Evolutionary conservation across 2,888 invertebrate species (phyloP).

Genomic region (Ochlodes sylvanus): DNA sequence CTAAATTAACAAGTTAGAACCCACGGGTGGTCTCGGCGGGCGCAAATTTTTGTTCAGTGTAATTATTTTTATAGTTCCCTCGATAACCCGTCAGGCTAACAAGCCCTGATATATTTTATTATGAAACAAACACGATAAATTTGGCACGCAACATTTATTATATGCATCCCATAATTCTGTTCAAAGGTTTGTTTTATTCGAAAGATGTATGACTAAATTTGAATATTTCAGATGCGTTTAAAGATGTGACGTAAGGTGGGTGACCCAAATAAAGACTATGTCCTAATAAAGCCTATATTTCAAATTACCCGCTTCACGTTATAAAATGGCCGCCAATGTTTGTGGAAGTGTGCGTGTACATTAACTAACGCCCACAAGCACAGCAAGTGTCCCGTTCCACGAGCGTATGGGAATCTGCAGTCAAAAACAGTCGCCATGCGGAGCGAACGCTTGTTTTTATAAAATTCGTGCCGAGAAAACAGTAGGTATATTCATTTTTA

Average conservation of each 20-base stretch:
- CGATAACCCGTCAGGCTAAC: conserved; percentile 53
- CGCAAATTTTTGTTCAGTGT: conserved; percentile 49
- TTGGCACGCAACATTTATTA: conserved; percentile 52
- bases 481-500: no score
- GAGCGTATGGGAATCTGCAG: no score
- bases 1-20: conserved; percentile 29
- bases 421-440: no score
- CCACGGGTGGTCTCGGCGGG: conserved; percentile 58
- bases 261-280: no score
- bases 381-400: no score
- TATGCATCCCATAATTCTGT: conserved; percentile 24
- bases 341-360: no score
- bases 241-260: background rate
- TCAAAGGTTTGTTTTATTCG: conserved; percentile 16
- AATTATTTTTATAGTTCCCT: conserved; percentile 58
- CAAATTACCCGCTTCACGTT: no score
- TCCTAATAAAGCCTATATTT: no score
- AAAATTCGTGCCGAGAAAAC: no score
- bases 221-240: conserved; percentile 5
- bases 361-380: no score
- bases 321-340: no score
- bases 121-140: conserved; percentile 68
- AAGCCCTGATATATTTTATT: conserved; percentile 59
- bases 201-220: conserved; percentile 19
- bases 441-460: no score